Evolutionary conservation across 64 coral and sea anemone species (phyloP), one percentile per base, ranked within the genome.

Genomic region (Pachyseris speciosa): DNA sequence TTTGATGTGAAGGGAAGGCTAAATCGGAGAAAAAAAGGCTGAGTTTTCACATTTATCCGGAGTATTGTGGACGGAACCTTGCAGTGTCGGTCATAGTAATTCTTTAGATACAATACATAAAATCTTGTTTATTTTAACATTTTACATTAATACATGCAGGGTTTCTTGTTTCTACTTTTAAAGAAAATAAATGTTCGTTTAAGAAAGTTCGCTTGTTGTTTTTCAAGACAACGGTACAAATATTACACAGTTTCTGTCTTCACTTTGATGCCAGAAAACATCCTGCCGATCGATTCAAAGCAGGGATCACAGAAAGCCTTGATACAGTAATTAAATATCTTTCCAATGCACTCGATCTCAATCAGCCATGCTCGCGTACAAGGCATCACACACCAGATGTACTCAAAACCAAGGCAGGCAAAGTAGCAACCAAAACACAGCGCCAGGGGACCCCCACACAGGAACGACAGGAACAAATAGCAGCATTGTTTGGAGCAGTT

Each of bases 371-470:
- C 63, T 17, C 24, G 34, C 19, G 41, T 68, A 7, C 83, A 85
- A 13, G 83, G 83, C 22, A 31, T 67, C 25, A 85, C 31, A 34
- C 83, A 85, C 83, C 83, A 85, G 39, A 85, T 47, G 61, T 85
- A 85, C 26, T 85, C 61, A 28, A 85, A 85, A 22, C 83, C 83
- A 1, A 85, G n/a, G 33, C 83, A 85, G 26, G 83, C 83, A 68
- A 85, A 85, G 63, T 85, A 85, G 9, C 60, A 85, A n/a, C 83
- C 83, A 20, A 43, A 85, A 67, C 20, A 85, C 30, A 84, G 60
- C 27, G 83, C 83, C 83, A 85, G 63, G 2, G 83, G 83, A 67
- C 83, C 83, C 27, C 83, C 83, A 64, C 60, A 85, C n/a, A 85
- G n/a, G 60, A 85, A 11, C 10, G 83, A 45, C 37, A 85, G 26